phyloP scores from a whole-genome alignment of 2,797 vertebrate species.

The Zalophus californianus region DNA sequence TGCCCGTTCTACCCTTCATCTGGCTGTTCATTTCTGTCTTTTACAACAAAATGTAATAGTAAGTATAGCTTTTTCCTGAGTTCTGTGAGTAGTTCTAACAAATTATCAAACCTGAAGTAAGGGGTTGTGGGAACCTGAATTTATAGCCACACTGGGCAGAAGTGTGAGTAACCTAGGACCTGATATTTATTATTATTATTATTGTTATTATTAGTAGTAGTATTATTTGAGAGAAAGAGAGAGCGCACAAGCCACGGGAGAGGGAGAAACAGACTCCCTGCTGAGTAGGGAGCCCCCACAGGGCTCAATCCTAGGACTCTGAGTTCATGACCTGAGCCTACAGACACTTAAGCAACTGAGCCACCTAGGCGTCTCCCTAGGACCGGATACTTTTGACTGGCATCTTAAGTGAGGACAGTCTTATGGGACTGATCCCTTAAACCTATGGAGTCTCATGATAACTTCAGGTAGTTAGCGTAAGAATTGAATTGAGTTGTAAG shows the following conservation, averaged over 20 bases:
- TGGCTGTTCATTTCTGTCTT: not conserved
- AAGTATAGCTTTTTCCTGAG: not conserved
- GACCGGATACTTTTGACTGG: not conserved
- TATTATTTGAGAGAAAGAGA: not conserved
- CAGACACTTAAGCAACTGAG: not conserved
- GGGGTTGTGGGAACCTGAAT: not conserved
- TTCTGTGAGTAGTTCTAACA: not conserved
- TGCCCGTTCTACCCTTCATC: not conserved
- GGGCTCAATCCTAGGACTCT: not conserved
- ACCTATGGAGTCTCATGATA: not conserved
- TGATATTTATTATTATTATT: not conserved
- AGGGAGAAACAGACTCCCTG: not conserved
- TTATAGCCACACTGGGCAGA: not conserved
- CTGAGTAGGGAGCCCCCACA: not conserved
- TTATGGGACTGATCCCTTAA: not conserved
- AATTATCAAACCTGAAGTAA: not conserved
- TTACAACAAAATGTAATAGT: not conserved
- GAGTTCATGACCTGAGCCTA: not conserved
- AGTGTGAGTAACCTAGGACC: not conserved
- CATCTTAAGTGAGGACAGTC: not conserved
- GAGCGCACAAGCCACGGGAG: not conserved
- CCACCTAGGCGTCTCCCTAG: not conserved
- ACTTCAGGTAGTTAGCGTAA: not conserved
- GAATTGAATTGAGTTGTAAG: not conserved
- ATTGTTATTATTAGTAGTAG: not conserved